Evolutionary conservation across 2,113 vertebrate genomes (phyloP), one percentile per base, ranked within the genome.

Genomic region (Lethenteron camtschaticum): DNA sequence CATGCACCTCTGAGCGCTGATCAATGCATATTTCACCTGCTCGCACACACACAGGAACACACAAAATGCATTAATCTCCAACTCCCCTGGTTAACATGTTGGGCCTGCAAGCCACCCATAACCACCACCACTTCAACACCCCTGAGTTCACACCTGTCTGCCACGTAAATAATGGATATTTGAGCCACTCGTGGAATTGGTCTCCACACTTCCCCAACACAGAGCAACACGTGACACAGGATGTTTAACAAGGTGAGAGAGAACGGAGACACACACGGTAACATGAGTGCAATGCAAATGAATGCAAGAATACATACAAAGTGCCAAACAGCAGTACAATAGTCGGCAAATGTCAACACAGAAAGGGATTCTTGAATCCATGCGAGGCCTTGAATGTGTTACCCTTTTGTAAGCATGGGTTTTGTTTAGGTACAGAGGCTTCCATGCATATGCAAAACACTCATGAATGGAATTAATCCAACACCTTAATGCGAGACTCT

Each of bases 11-110:
- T 99, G 94, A 68, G 89, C 94, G 73, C 92, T 96, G 76, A 96
- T 95, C 71, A 96, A 84, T 1, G 90, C 94, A n/a, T 95, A 99
- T 75, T 96, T 99, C 63, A 99, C 92, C 92, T 99, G 76, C 7
- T 41, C 41, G 58, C 56, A 57, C 20, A 72, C 4, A 72, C 57
- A 9, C 41, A 70, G n/a, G 70, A 14, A 73, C 9, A 73, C 69
- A 71, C 6, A 72, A 18, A 71, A 14, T 14, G 56, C 57, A 55
- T 70, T 9, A 68, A 70, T 14, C 69, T 18, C 55, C 66, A 76
- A 78, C 73, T 4, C 73, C 24, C 1, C 3, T 56, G 73, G 41
- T 41, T 41, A 41, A 18, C 18, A 66, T n/a, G 18, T n/a, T 66
- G 18, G 18, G 14, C 14, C 18, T 66, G 18, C 14, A 66, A 8